Conservation (phyloP, 2,113 vertebrate species). For the Channa maculata region DNA sequence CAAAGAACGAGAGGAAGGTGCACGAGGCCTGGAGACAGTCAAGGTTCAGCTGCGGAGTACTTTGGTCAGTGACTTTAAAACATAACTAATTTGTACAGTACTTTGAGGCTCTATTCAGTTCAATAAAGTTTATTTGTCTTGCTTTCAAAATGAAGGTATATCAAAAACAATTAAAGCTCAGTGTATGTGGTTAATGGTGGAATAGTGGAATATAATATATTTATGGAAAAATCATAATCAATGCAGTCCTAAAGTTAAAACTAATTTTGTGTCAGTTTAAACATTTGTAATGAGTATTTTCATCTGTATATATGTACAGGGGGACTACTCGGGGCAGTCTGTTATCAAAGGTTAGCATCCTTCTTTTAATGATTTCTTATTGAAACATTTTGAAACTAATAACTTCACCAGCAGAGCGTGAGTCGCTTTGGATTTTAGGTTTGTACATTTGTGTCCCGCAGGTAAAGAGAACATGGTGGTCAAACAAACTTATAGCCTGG, state of each 20-base stretch:
- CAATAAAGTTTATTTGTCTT: background rate
- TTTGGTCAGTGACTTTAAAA: conserved; percentile 82
- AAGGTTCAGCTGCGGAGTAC: conserved; percentile 90
- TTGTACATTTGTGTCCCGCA: conserved; percentile 71
- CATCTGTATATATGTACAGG: conserved; percentile 70
- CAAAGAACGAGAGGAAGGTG: conserved; percentile 91
- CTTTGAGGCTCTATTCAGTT: background rate
- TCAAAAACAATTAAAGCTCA: too few species aligned
- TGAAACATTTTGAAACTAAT: background rate
- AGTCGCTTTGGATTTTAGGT: background rate
- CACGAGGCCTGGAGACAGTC: conserved; percentile 88
- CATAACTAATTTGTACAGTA: background rate
- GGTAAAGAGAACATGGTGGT: conserved; percentile 91
- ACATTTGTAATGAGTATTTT: background rate
- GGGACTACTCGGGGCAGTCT: conserved; percentile 84
- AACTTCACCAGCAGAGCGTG: background rate
- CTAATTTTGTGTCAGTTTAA: background rate
- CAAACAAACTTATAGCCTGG: conserved; percentile 87
- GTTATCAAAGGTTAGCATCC: conserved; percentile 82
- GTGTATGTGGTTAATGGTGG: background rate
- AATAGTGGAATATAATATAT: background rate
- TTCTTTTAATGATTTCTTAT: background rate
- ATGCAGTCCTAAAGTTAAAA: background rate
- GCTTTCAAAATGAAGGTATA: too few species aligned
- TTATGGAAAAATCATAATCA: background rate